Conservation (phyloP, 2,888 invertebrate genomes). For the Ophioninae sp. region DNA sequence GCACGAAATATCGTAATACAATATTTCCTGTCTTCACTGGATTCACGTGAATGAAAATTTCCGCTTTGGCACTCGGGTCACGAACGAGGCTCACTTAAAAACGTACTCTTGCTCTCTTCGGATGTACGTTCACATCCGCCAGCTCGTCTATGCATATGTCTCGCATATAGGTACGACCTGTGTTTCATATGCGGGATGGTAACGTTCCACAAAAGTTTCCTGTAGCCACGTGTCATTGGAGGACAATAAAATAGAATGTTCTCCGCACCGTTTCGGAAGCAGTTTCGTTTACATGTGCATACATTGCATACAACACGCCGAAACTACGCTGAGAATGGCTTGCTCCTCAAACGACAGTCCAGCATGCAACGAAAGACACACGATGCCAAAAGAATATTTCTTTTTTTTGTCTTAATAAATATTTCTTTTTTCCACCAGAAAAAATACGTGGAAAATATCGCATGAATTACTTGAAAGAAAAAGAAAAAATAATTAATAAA, state of each 20-base stretch:
- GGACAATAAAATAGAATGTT: slow-evolving; percentile 14
- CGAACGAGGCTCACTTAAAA: slow-evolving; percentile 48
- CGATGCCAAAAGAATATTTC: not conserved
- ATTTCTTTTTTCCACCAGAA: not conserved
- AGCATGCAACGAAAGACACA: not conserved
- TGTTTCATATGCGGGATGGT: slow-evolving; percentile 16
- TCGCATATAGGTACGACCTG: slow-evolving; percentile 7
- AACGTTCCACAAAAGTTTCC: slow-evolving; percentile 22
- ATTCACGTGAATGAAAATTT: slow-evolving; percentile 40
- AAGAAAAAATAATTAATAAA: too few relatives aligned
- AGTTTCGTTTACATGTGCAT: not conserved
- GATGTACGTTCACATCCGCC: not conserved
- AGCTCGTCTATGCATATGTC: slow-evolving; percentile 9
- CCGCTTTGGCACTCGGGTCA: slow-evolving; percentile 45
- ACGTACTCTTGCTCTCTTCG: slow-evolving; percentile 25
- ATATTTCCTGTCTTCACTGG: slow-evolving; percentile 40
- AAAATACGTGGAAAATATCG: too few relatives aligned
- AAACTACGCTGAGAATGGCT: slow-evolving; percentile 1
- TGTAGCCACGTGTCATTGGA: slow-evolving; percentile 32
- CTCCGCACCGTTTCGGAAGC: slow-evolving; percentile 2
- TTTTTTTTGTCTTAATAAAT: not conserved
- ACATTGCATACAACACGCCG: not conserved
- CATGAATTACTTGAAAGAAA: too few relatives aligned
- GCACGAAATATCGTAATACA: slow-evolving; percentile 52
- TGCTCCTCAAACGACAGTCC: not conserved